Evolutionary conservation across 1,140 invertebrate species (phyloP).

Genomic region (Calycopis cecrops): DNA sequence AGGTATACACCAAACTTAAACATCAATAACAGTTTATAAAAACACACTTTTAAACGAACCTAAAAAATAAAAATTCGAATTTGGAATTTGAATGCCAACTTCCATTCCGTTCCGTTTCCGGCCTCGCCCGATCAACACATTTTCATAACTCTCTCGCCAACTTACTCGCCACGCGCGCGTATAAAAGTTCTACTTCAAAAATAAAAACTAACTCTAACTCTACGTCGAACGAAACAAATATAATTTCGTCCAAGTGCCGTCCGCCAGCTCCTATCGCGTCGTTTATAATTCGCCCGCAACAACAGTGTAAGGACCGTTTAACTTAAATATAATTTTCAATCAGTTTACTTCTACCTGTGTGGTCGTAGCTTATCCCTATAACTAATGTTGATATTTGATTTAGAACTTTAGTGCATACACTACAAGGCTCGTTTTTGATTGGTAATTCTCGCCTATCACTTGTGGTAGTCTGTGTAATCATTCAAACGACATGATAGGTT

Average conservation of each 20-base stretch:
- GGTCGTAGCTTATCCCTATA: not conserved
- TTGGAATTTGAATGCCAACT: no score
- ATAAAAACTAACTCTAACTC: not conserved
- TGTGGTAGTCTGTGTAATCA: not conserved
- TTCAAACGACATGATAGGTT: slow-evolving; percentile 5
- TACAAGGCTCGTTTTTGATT: not conserved
- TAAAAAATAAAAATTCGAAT: no score
- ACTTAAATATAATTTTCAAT: slow-evolving; percentile 12
- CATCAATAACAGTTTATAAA: no score
- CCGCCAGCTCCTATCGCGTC: not conserved
- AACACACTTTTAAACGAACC: no score
- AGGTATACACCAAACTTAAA: no score
- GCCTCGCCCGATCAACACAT: no score
- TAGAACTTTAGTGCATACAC: not conserved
- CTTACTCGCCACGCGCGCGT: no score
- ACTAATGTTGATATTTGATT: not conserved
- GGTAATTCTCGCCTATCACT: not conserved
- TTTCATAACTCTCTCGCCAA: no score
- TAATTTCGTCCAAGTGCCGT: not conserved
- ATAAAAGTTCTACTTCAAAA: not conserved
- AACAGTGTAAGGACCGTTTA: not conserved
- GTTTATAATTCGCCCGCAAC: not conserved
- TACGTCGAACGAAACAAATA: not conserved
- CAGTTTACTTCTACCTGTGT: slow-evolving; percentile 7
- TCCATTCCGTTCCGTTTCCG: no score